Evolutionary conservation across 2,888 invertebrate species (phyloP), one percentile per base, ranked within the genome.

Genomic region (Coremacera marginata): DNA sequence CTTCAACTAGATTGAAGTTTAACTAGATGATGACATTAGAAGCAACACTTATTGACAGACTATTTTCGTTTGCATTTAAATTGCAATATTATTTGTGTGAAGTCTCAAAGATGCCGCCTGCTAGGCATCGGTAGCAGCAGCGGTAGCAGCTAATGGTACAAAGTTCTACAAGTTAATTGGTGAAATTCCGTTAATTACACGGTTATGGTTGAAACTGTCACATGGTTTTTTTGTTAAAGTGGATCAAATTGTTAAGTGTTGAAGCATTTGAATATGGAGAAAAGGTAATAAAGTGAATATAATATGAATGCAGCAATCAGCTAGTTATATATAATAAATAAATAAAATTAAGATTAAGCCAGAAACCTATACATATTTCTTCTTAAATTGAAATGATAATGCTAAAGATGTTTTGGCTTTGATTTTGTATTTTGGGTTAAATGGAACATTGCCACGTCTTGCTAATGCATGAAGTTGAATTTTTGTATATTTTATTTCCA

Each of bases 1-100:
- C 82, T 81, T 79, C 82, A 82, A 82, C 78, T 80, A 80, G 81
- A 80, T 82, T 80, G 80, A 76, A 80, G 75, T 81, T 82, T 82
- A 81, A 81, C 78, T 81, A 79, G 82, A 87, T 73, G 75, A 80
- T 73, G 79, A 44, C 70, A 57, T 67, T 74, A 65, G 22, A 4
- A 67, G 44, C 16, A 57, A 74, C 65, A 55, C 67, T 55, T 51
- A 27, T 9, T 65, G 31, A 22, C 49, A n/a, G 25, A 11, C 16
- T 34, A 31, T 65, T 65, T 44, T 55, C 22, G 19, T 74, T 74
- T 65, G 67, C 74, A 74, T 74, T 31, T 37, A 37, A 74, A 74
- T 65, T 65, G 67, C 67, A 27, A 34, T 55, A 74, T 74, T 74
- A 74, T 51, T 63, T 73, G 31, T 37, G 9, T 9, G 5, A 74